Conservation (phyloP, 2,888 invertebrate genomes). For the Sisyra nigra region DNA sequence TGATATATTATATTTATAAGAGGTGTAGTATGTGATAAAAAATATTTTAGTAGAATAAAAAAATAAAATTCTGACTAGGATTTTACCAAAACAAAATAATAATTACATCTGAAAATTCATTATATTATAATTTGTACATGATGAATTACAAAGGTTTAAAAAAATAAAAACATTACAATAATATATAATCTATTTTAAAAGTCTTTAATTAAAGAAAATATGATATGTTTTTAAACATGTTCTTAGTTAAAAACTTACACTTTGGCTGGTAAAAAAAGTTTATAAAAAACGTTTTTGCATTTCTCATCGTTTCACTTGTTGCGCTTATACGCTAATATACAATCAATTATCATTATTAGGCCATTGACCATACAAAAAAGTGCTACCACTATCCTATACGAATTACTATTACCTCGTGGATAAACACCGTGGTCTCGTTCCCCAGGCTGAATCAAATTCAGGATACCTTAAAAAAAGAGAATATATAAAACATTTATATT, state of each 20-base stretch:
- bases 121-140: background rate
- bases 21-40: no score
- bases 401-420: constrained; percentile 6
- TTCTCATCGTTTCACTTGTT: background rate
- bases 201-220: background rate
- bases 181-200: background rate
- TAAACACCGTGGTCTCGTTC: constrained; percentile 3
- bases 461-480: constrained; percentile 1
- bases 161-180: background rate
- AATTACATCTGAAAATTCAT: background rate
- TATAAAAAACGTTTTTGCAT: no score
- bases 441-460: constrained; percentile 6
- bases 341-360: constrained; percentile 4
- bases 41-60: no score
- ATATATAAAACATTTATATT: background rate
- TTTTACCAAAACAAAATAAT: no score
- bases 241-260: no score
- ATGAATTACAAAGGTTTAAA: background rate
- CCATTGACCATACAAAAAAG: constrained; percentile 6
- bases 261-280: no score
- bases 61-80: no score
- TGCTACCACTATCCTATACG: constrained; percentile 4
- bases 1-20: no score
- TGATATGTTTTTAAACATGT: no score
- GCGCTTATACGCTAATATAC: constrained; percentile 5